Evolutionary conservation across 2,113 vertebrate species (phyloP).

Genomic region (Nothoprocta perdicaria): DNA sequence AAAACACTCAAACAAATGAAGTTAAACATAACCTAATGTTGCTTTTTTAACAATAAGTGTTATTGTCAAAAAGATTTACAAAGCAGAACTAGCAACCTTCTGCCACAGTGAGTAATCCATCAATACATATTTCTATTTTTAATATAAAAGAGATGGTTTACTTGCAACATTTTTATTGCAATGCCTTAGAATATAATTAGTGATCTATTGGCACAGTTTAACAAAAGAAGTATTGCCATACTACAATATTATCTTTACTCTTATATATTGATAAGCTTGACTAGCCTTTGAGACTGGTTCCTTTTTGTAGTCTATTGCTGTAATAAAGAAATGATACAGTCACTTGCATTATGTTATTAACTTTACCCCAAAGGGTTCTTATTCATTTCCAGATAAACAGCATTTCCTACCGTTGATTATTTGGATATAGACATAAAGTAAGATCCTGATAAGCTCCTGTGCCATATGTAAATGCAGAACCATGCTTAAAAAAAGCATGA

Average conservation of each 20-base stretch:
- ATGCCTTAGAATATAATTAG: background rate
- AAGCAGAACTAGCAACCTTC: background rate
- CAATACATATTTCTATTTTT: background rate
- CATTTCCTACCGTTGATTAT: background rate
- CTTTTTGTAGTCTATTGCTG: background rate
- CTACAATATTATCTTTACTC: background rate
- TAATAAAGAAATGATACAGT: background rate
- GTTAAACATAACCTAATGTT: fast-evolving
- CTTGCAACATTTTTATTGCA: background rate
- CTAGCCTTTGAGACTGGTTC: background rate
- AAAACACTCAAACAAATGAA: background rate
- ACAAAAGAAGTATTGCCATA: background rate
- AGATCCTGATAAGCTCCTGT: background rate
- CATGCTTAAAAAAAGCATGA: background rate
- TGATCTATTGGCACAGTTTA: background rate
- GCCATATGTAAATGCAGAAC: background rate
- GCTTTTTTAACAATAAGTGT: background rate
- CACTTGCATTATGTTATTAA: background rate
- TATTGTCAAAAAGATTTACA: background rate
- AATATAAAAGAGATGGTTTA: background rate
- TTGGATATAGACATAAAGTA: background rate
- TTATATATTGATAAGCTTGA: background rate
- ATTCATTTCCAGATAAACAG: conserved; percentile 6
- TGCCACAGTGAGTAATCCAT: background rate
- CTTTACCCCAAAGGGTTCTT: background rate